These are phyloP conservation scores for Hybos culiciformis DNA, from an alignment of 2,888 invertebrate genomes.

Conservation along the genomic window DNA sequence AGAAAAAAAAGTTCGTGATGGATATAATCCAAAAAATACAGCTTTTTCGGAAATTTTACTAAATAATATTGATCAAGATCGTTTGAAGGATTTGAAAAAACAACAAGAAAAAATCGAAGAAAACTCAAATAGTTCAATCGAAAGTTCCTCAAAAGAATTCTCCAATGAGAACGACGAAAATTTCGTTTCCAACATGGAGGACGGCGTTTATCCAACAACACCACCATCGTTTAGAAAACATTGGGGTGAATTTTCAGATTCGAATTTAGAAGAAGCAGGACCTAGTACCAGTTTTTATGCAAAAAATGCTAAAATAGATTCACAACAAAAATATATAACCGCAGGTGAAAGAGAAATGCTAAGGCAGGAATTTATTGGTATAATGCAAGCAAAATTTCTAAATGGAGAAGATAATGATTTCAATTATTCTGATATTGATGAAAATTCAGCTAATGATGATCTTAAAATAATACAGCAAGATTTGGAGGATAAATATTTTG, in stretches of 20 bases:
- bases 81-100: slow-evolving; percentile 47
- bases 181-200: slow-evolving; percentile 13
- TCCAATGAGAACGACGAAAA: slow-evolving; percentile 8
- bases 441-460: slow-evolving; percentile 67
- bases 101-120: slow-evolving; percentile 45
- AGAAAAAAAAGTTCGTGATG: slow-evolving; percentile 53
- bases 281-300: slow-evolving; percentile 8
- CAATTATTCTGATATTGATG: slow-evolving; percentile 70
- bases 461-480: slow-evolving; percentile 59
- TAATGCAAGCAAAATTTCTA: slow-evolving; percentile 75
- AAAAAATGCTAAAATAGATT: slow-evolving; percentile 24
- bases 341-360: slow-evolving; percentile 50
- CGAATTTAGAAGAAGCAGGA: slow-evolving; percentile 22
- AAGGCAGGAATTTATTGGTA: slow-evolving; percentile 65
- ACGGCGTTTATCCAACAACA: slow-evolving; percentile 26
- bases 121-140: slow-evolving; percentile 14
- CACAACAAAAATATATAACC: slow-evolving; percentile 36
- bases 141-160: not conserved
- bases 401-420: slow-evolving; percentile 69
- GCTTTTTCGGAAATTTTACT: slow-evolving; percentile 65
- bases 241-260: slow-evolving; percentile 45
- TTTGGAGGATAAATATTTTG: slow-evolving; percentile 82
- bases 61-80: slow-evolving; percentile 64
- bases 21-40: slow-evolving; percentile 37
- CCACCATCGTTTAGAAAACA: slow-evolving; percentile 30